A percentile compares a stretch with the other conserved stretches of the same genome.
phyloP scores from a whole-genome alignment of 2,113 vertebrate genomes.

The Oophaga pumilio region DNA sequence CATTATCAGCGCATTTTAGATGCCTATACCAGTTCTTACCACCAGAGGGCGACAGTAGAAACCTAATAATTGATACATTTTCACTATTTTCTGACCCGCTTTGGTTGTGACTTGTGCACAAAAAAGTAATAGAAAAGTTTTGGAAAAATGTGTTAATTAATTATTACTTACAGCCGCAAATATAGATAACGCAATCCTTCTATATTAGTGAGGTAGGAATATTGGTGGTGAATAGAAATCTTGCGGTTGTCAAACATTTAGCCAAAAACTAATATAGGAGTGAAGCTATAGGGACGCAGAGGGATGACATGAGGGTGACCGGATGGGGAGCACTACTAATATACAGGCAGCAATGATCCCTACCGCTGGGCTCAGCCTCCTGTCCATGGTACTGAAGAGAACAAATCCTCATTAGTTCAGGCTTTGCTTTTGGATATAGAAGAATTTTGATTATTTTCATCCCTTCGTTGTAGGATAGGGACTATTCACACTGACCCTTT shows the following conservation, averaged over 20 bases:
- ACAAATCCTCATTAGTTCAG: neutral
- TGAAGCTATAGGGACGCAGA: too few relatives aligned
- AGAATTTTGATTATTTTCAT: neutral
- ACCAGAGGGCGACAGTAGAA: conserved; percentile 37
- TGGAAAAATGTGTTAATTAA: neutral
- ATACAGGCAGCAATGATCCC: neutral
- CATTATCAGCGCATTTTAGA: neutral
- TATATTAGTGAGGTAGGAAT: too few relatives aligned
- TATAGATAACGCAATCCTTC: neutral
- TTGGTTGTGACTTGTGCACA: neutral
- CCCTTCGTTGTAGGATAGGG: neutral
- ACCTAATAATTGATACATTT: neutral
- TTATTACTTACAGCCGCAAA: neutral
- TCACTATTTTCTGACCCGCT: neutral
- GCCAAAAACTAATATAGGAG: too few relatives aligned
- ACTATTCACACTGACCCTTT: neutral
- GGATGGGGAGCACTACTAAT: neutral
- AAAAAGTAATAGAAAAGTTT: neutral
- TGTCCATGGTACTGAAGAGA: conserved; percentile 38
- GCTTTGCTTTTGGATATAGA: neutral
- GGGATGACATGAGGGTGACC: neutral
- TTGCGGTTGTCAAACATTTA: too few relatives aligned
- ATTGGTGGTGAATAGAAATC: too few relatives aligned
- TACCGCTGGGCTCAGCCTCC: neutral
- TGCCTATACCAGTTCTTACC: neutral